Conservation (phyloP, 2,797 vertebrate species). For the Sebastolobus alascanus region DNA sequence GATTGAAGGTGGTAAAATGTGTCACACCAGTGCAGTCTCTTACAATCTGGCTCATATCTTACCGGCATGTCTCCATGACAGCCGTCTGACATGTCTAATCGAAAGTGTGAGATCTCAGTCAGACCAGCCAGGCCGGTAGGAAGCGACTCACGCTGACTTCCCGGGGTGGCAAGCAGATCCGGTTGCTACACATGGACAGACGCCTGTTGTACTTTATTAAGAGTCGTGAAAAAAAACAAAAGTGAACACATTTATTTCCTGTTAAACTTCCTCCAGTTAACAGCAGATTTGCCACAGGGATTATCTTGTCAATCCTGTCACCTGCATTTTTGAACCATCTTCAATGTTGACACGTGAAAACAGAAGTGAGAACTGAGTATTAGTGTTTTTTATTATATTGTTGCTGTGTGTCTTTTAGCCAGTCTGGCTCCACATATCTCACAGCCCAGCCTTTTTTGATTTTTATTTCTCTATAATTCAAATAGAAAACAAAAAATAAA, state of each 20-base stretch:
- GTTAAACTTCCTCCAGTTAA: background rate
- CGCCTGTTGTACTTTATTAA: background rate
- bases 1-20: constrained; percentile 4
- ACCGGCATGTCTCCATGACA: constrained; percentile 29
- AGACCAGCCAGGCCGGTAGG: background rate
- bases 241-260: constrained; percentile 18
- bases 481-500: background rate
- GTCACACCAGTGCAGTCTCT: background rate
- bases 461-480: background rate
- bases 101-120: constrained; percentile 37
- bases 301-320: background rate
- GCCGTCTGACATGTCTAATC: constrained; percentile 31
- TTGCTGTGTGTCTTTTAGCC: background rate
- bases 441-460: background rate
- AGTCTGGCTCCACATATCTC: background rate
- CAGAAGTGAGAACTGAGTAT: background rate
- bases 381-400: background rate
- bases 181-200: background rate
- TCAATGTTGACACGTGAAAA: background rate
- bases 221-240: background rate
- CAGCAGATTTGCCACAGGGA: background rate
- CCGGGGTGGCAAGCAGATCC: background rate
- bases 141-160: background rate
- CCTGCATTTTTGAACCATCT: background rate
- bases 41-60: background rate